A percentile compares a stretch with the other conserved stretches of the same genome.
These are phyloP conservation scores for Sciurus vulgaris DNA, from an alignment of 2,797 vertebrate species.

Conservation along the genomic window DNA sequence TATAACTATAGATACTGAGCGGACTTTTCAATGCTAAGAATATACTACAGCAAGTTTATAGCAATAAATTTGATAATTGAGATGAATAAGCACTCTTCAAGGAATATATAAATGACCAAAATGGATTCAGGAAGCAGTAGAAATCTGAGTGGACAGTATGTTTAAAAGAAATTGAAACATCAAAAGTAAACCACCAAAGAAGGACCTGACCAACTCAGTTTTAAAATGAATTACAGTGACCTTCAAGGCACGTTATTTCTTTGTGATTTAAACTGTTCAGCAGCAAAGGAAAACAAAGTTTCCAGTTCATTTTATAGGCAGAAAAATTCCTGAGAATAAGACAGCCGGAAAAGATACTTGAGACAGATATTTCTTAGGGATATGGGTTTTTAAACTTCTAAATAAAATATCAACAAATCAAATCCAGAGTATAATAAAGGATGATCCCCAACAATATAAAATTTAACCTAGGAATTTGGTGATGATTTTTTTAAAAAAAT, in stretches of 20 bases:
- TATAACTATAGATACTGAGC: neutral
- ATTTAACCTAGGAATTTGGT: conserved; percentile 27
- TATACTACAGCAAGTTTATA: neutral
- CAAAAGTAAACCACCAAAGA: neutral
- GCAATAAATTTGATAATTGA: conserved; percentile 39
- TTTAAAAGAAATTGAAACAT: neutral
- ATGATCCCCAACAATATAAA: neutral
- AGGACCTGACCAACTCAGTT: neutral
- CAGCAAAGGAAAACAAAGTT: neutral
- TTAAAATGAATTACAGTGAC: conserved; percentile 1
- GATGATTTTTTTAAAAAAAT: neutral
- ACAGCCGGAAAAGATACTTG: neutral
- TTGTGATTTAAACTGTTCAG: neutral
- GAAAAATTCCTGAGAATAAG: neutral
- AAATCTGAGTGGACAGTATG: neutral
- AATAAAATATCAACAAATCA: conserved; percentile 44
- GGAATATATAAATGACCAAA: neutral
- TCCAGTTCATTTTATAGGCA: neutral
- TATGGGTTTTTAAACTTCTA: conserved; percentile 37
- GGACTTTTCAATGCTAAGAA: conserved; percentile 26
- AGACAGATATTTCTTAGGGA: neutral
- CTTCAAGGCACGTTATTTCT: neutral
- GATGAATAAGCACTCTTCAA: neutral
- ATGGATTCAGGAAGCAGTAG: neutral
- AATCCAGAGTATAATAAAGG: neutral